A percentile compares a stretch with the other conserved stretches of the same genome.
phyloP scores from a whole-genome alignment of 64 coral and sea anemone genomes.

The Porites australiensis region DNA sequence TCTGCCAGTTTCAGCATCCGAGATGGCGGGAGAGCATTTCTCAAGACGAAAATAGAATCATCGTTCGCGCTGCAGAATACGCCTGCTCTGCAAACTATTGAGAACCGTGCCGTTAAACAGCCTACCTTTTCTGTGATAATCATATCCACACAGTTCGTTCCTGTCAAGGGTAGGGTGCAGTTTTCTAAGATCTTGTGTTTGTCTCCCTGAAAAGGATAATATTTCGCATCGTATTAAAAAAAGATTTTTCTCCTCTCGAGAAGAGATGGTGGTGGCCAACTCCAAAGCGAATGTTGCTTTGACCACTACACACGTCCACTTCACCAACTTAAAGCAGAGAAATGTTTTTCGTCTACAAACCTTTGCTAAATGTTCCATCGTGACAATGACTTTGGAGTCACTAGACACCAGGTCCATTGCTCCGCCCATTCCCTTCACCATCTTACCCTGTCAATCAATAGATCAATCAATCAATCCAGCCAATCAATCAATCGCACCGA shows the following conservation, averaged over 20 bases:
- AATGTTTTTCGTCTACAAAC: not conserved
- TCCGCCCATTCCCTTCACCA: slow-evolving; percentile 99
- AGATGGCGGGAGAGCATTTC: too few species aligned
- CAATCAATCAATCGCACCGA: not conserved
- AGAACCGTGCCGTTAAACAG: not conserved
- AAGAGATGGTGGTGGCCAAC: too few species aligned
- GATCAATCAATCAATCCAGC: not conserved
- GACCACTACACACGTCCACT: too few species aligned
- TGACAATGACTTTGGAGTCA: slow-evolving; percentile 85
- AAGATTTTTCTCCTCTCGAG: too few species aligned
- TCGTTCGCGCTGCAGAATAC: too few species aligned
- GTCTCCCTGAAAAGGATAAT: slow-evolving; percentile 69
- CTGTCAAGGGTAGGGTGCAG: slow-evolving; percentile 92
- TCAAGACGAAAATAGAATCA: too few species aligned
- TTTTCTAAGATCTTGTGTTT: slow-evolving; percentile 96
- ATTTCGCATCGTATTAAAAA: too few species aligned
- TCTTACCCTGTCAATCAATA: slow-evolving; percentile 81
- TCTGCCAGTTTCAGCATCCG: too few species aligned
- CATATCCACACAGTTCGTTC: slow-evolving; percentile 84
- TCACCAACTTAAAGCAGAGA: too few species aligned
- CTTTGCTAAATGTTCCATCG: slow-evolving; percentile 98
- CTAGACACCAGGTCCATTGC: slow-evolving; percentile 94
- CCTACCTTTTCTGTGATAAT: slow-evolving; percentile 98
- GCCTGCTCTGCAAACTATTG: too few species aligned
- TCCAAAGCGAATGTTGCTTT: too few species aligned